These are phyloP conservation scores for Macropus fuliginosus DNA, from an alignment of 2,797 vertebrate genomes.

Conservation along the genomic window DNA sequence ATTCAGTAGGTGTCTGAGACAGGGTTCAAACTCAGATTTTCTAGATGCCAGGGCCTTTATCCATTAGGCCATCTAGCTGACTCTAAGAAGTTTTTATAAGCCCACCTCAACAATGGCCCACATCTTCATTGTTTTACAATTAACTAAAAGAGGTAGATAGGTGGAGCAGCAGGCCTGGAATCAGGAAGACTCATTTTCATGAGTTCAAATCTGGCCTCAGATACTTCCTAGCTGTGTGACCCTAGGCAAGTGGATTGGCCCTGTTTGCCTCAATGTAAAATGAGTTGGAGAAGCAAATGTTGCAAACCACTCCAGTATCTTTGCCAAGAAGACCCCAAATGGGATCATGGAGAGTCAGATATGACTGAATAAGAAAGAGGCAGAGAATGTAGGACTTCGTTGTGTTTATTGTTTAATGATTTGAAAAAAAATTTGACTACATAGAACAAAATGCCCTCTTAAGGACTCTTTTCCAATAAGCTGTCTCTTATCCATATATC, in stretches of 20 bases:
- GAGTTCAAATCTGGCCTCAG: background rate
- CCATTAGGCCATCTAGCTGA: background rate
- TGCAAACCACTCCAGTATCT: background rate
- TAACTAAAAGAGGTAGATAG: background rate
- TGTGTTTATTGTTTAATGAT: background rate
- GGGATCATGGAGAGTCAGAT: background rate
- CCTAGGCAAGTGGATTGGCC: background rate
- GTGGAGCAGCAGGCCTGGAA: background rate
- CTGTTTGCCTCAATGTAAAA: background rate
- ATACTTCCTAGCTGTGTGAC: background rate
- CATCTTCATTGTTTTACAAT: background rate
- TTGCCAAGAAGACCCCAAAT: background rate
- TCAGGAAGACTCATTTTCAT: background rate
- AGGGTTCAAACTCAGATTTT: background rate
- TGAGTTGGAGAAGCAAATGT: background rate
- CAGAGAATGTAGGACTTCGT: background rate
- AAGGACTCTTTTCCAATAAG: background rate
- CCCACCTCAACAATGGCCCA: background rate
- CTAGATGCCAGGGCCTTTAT: background rate
- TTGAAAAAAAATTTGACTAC: background rate
- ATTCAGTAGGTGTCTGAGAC: background rate
- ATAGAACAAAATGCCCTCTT: background rate
- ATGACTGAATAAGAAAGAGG: background rate
- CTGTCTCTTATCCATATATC: background rate
- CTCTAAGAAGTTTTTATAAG: background rate